Evolutionary conservation across 2,888 invertebrate species (phyloP).

Genomic region (Lepidocyrtinus sp.): DNA sequence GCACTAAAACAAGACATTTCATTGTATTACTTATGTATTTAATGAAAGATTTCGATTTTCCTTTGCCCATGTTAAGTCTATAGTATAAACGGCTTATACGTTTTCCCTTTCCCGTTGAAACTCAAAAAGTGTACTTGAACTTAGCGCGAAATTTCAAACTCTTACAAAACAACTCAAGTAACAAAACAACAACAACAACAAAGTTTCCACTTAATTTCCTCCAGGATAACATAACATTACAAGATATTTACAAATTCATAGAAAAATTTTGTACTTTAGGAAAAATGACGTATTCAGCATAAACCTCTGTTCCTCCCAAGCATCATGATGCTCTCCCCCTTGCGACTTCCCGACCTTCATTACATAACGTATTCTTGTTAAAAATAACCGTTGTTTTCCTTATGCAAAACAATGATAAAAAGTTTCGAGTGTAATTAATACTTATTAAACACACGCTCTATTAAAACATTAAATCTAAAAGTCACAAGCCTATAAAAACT

Average conservation of each 20-base stretch:
- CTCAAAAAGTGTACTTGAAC: conserved; percentile 13
- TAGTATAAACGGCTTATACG: too few species aligned
- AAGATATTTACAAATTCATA: conserved; percentile 60
- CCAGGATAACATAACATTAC: too few species aligned
- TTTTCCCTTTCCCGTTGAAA: background rate
- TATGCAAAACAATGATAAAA: too few species aligned
- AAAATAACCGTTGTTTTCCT: too few species aligned
- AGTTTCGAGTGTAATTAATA: background rate
- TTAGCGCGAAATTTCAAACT: too few species aligned
- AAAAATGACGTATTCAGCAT: conserved; percentile 35
- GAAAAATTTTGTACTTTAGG: conserved; percentile 59
- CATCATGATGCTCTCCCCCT: too few species aligned
- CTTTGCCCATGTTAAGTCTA: too few species aligned
- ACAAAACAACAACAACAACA: conserved; percentile 37
- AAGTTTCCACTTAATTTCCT: conserved; percentile 16
- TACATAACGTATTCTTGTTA: too few species aligned
- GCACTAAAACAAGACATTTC: background rate
- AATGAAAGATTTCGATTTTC: conserved; percentile 60
- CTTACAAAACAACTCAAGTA: background rate
- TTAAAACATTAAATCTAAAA: background rate
- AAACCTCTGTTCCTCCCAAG: too few species aligned
- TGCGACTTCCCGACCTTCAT: too few species aligned
- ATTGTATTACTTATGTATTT: conserved; percentile 14
- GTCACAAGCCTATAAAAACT: background rate
- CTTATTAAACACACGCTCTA: background rate